Evolutionary conservation across 2,797 vertebrate genomes (phyloP).

Genomic region (Echeneis naucrates): DNA sequence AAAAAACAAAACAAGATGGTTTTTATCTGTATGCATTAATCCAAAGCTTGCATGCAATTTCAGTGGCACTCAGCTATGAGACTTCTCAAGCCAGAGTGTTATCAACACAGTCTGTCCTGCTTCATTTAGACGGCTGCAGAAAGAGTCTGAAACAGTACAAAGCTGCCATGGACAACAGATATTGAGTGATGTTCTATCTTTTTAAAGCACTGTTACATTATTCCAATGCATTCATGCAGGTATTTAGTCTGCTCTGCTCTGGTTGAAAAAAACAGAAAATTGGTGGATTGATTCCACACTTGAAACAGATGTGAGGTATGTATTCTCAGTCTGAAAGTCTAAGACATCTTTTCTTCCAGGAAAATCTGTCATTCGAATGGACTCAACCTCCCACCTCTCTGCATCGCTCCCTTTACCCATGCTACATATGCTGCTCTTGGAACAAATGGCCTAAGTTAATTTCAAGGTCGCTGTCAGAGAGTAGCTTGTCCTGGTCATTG

Average conservation of each 20-base stretch:
- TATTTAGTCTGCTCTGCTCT: too few species aligned
- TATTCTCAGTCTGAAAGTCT: not conserved
- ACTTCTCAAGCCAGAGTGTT: slow-evolving; percentile 34
- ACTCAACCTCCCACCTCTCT: not conserved
- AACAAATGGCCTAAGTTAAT: not conserved
- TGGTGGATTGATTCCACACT: not conserved
- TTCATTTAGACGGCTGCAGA: slow-evolving; percentile 31
- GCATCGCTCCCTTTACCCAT: not conserved
- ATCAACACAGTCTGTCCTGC: slow-evolving; percentile 24
- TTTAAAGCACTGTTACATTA: not conserved
- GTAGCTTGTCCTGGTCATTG: not conserved
- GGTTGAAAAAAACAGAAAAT: too few species aligned
- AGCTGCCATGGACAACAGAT: slow-evolving; percentile 13
- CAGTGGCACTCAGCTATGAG: slow-evolving; percentile 20
- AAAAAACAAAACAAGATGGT: not conserved
- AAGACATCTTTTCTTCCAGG: not conserved
- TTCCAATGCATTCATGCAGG: not conserved
- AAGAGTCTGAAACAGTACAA: slow-evolving; percentile 15
- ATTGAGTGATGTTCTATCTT: not conserved
- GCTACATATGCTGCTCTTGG: not conserved
- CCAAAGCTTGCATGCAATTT: slow-evolving; percentile 25
- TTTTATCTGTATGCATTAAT: not conserved
- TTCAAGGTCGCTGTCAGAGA: not conserved
- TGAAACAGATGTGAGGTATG: not conserved
- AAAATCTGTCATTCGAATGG: not conserved